phyloP scores from a whole-genome alignment of 2,797 vertebrate genomes.

The Anabas testudineus region DNA sequence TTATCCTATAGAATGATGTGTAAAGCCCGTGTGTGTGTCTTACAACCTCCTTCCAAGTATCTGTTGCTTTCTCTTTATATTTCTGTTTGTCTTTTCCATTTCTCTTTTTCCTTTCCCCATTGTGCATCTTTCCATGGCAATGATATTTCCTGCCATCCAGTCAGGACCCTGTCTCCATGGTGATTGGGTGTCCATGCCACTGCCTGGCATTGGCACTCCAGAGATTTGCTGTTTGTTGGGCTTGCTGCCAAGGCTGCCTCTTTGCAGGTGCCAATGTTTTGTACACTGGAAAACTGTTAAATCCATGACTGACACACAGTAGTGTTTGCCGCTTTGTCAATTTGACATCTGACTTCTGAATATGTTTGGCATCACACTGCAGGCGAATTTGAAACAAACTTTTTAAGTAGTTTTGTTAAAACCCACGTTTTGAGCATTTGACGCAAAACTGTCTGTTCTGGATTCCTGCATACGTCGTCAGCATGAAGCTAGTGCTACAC shows the following conservation, averaged over 20 bases:
- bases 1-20: not conserved
- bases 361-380: not conserved
- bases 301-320: constrained; percentile 34
- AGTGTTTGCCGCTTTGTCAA: constrained; percentile 35
- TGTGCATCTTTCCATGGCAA: constrained; percentile 9
- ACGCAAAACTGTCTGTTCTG: not conserved
- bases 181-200: constrained; percentile 61
- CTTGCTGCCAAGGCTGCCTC: constrained; percentile 45
- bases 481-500: not conserved
- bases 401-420: not conserved
- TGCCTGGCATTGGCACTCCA: constrained; percentile 55
- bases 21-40: not conserved
- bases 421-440: not conserved
- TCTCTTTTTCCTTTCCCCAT: not conserved
- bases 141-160: constrained; percentile 30
- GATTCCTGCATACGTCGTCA: not conserved
- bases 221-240: constrained; percentile 54
- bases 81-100: too few relatives aligned
- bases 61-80: not conserved
- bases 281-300: constrained; percentile 38
- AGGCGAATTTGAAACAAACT: not conserved
- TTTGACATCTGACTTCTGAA: constrained; percentile 11
- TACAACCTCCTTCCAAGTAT: not conserved
- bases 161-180: constrained; percentile 73
- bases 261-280: constrained; percentile 62